These are phyloP conservation scores for Hozukius guyotensis DNA, from an alignment of 2,797 vertebrate species.

Conservation along the genomic window DNA sequence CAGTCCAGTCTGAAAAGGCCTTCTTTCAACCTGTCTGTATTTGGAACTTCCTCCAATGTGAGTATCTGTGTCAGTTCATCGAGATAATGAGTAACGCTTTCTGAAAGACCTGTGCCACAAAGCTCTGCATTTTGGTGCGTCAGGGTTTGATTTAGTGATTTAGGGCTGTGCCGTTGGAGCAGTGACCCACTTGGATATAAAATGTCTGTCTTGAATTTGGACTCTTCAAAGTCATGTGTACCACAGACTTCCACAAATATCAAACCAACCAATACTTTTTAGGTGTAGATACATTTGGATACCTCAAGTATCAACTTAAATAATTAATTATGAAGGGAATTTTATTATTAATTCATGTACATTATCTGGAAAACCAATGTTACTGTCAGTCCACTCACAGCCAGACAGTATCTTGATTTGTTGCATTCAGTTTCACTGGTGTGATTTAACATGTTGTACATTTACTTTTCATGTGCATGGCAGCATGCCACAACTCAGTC, in stretches of 20 bases:
- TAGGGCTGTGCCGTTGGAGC: neutral
- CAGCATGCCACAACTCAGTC: neutral
- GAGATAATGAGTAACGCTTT: neutral
- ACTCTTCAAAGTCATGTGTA: neutral
- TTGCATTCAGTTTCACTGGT: neutral
- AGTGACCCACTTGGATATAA: constrained; percentile 20
- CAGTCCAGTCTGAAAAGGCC: constrained; percentile 92
- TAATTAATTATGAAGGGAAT: neutral
- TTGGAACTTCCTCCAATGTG: constrained; percentile 86
- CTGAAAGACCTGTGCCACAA: constrained; percentile 1
- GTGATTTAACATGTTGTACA: neutral
- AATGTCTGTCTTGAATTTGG: neutral
- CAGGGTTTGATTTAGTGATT: neutral
- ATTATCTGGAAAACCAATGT: neutral
- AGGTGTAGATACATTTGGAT: neutral
- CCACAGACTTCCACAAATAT: neutral
- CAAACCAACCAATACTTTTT: neutral
- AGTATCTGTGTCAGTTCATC: constrained; percentile 48
- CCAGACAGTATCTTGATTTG: neutral
- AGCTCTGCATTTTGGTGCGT: neutral
- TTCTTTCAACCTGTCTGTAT: constrained; percentile 95
- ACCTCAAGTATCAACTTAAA: neutral
- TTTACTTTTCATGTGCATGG: neutral
- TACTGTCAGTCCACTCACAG: neutral
- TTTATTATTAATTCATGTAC: neutral